Conservation (phyloP, 2,797 vertebrate species). For the Enteromius treurensis region DNA sequence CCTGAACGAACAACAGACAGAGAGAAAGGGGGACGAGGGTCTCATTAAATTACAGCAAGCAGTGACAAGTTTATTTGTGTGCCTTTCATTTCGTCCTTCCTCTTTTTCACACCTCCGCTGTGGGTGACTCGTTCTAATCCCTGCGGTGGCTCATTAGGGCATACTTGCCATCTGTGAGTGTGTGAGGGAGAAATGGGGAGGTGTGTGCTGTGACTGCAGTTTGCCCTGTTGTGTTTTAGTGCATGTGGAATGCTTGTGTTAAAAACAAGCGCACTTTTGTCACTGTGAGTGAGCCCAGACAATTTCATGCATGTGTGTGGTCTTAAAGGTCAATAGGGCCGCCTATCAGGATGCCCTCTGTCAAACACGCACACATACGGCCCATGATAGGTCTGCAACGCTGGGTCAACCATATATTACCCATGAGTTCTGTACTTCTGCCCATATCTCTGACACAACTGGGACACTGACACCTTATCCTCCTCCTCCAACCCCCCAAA, state of each 20-base stretch:
- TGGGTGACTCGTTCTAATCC: slow-evolving; percentile 60
- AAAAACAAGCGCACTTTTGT: slow-evolving; percentile 51
- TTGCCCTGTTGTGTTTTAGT: slow-evolving; percentile 52
- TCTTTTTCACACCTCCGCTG: slow-evolving; percentile 54
- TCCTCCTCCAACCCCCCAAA: slow-evolving; percentile 61
- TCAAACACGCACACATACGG: slow-evolving; percentile 21
- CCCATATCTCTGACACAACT: slow-evolving; percentile 73
- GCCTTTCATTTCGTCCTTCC: slow-evolving; percentile 58
- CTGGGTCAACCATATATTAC: slow-evolving; percentile 67
- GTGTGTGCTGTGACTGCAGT: slow-evolving; percentile 58
- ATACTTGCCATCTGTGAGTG: slow-evolving; percentile 58
- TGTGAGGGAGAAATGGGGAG: slow-evolving; percentile 59
- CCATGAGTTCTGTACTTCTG: slow-evolving; percentile 61
- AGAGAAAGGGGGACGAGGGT: slow-evolving; percentile 36
- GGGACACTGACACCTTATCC: slow-evolving; percentile 72
- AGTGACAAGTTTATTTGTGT: slow-evolving; percentile 63
- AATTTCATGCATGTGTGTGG: slow-evolving; percentile 59
- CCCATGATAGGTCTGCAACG: slow-evolving; percentile 50
- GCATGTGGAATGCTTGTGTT: slow-evolving; percentile 60
- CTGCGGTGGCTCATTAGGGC: slow-evolving; percentile 59
- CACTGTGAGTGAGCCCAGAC: slow-evolving; percentile 47
- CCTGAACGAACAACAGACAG: slow-evolving; percentile 66
- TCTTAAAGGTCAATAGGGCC: slow-evolving; percentile 61
- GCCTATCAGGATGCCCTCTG: slow-evolving; percentile 28
- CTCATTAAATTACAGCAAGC: slow-evolving; percentile 52